Conservation (phyloP, 2,888 invertebrate genomes). For the Agrotis exclamationis region DNA sequence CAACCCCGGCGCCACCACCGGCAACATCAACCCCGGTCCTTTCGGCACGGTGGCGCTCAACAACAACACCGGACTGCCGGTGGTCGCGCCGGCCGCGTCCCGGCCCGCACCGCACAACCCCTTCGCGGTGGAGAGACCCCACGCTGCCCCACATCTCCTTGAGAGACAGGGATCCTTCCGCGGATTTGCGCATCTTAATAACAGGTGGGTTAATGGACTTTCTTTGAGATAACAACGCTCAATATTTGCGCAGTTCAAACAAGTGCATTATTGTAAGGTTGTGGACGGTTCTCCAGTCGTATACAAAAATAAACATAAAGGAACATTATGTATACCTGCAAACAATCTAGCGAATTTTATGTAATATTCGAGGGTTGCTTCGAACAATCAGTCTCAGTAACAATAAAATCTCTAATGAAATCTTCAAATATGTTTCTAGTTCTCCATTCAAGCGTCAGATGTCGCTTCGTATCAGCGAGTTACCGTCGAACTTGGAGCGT, state of each 20-base stretch:
- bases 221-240: neutral
- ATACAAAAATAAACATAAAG: neutral
- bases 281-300: neutral
- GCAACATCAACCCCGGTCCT: conserved; percentile 31
- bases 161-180: conserved; percentile 99
- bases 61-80: conserved; percentile 57
- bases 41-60: conserved; percentile 15
- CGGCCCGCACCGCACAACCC: conserved; percentile 94
- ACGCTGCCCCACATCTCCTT: conserved; percentile 98
- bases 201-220: conserved; percentile 78
- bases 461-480: conserved; percentile 98
- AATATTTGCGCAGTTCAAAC: neutral
- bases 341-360: neutral
- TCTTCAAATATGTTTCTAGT: conserved; percentile 86
- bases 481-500: conserved; percentile 98
- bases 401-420: neutral
- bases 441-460: conserved; percentile 99
- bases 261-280: neutral
- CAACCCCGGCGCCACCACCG: conserved; percentile 46
- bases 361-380: neutral
- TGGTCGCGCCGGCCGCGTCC: conserved; percentile 67
- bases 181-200: conserved; percentile 95
- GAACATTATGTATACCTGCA: neutral
- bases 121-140: conserved; percentile 98
- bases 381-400: no score